These are phyloP conservation scores for Chironex yamaguchii DNA, from an alignment of 30 jellyfish, hydroid and myxozoan genomes.

Conservation along the genomic window DNA sequence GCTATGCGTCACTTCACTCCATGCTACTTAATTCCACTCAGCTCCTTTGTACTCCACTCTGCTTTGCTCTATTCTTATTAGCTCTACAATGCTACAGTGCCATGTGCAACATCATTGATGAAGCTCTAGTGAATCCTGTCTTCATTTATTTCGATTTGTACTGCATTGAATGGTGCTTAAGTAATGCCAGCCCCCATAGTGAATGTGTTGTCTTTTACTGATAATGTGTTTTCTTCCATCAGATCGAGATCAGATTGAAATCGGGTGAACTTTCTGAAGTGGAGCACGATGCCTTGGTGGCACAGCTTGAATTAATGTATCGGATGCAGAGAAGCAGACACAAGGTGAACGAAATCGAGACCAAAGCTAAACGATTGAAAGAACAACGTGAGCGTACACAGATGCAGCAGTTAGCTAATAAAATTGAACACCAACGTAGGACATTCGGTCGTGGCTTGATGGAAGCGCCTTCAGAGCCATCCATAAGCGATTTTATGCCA, in stretches of 20 bases:
- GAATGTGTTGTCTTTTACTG: background rate
- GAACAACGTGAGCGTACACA: background rate
- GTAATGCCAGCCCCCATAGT: background rate
- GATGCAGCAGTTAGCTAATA: background rate
- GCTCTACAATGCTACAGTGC: too few species aligned
- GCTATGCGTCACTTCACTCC: too few species aligned
- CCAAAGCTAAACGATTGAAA: background rate
- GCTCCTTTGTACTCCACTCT: too few species aligned
- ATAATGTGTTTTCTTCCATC: background rate
- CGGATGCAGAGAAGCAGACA: slow-evolving; percentile 48
- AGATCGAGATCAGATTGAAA: slow-evolving; percentile 49
- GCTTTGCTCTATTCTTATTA: too few species aligned
- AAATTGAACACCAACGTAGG: background rate
- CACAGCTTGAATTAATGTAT: slow-evolving; percentile 50
- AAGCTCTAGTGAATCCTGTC: too few species aligned
- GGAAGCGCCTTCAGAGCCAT: too few species aligned
- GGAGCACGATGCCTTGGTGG: slow-evolving; percentile 42
- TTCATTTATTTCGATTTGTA: too few species aligned
- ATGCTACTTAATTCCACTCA: too few species aligned
- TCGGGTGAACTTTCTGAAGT: slow-evolving; percentile 47
- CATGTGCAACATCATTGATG: too few species aligned
- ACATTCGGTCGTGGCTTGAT: background rate
- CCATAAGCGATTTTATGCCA: too few species aligned
- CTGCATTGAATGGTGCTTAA: background rate
- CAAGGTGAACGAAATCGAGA: background rate